Percentiles rank a stretch among this genome's conserved stretches.
Conservation (phyloP, 2,797 vertebrate species). For the Pipistrellus pygmaeus region DNA sequence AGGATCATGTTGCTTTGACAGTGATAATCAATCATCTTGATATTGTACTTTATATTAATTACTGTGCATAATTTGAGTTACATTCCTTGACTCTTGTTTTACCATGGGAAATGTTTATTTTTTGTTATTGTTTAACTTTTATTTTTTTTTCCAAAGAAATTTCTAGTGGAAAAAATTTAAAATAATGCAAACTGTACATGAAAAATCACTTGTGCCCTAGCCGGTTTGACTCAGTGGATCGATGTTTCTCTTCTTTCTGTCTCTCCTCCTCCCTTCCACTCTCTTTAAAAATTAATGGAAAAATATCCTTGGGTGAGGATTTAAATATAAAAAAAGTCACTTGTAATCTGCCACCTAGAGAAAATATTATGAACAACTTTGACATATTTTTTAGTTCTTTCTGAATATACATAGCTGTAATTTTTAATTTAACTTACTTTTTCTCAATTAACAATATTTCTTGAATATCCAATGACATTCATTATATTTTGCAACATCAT, state of each 20-base stretch:
- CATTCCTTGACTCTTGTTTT: not conserved
- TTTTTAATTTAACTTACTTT: constrained; percentile 46
- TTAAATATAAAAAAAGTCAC: not conserved
- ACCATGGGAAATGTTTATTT: not conserved
- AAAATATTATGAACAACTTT: constrained; percentile 49
- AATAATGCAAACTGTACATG: not conserved
- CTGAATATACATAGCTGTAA: not conserved
- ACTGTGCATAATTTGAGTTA: not conserved
- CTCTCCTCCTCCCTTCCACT: too few relatives aligned
- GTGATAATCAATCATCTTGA: not conserved
- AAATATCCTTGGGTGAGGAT: too few relatives aligned
- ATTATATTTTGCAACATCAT: not conserved
- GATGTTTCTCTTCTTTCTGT: too few relatives aligned
- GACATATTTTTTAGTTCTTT: constrained; percentile 13
- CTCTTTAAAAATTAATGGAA: too few relatives aligned
- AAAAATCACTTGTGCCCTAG: constrained; percentile 3
- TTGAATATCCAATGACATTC: constrained; percentile 1
- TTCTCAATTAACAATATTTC: constrained; percentile 8
- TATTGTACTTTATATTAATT: not conserved
- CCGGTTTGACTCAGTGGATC: too few relatives aligned
- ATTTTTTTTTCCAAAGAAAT: not conserved
- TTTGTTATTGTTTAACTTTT: constrained; percentile 39
- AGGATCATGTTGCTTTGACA: not conserved
- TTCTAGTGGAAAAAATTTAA: constrained; percentile 50
- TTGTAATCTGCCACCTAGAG: constrained; percentile 51